phyloP scores from a whole-genome alignment of 2,113 vertebrate species.

The Psammodynastes pulverulentus region DNA sequence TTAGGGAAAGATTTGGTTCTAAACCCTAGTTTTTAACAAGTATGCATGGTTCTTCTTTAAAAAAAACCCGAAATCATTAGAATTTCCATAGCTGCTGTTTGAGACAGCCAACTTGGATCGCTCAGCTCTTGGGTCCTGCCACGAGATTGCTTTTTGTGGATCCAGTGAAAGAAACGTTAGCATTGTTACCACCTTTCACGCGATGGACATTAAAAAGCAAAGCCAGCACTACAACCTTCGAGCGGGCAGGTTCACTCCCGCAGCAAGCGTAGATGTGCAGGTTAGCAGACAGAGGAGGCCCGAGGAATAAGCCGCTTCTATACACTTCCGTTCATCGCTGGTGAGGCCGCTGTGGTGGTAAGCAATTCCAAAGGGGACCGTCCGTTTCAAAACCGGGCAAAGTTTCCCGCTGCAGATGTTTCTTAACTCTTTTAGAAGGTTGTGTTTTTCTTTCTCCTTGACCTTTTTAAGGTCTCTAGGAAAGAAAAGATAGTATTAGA shows the following conservation, averaged over 20 bases:
- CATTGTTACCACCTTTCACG: background rate
- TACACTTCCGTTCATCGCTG: conserved; percentile 81
- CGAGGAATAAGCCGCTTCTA: conserved; percentile 88
- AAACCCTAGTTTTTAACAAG: background rate
- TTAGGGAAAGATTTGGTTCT: background rate
- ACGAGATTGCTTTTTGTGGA: background rate
- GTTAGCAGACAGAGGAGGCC: conserved; percentile 88
- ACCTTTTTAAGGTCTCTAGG: conserved; percentile 76
- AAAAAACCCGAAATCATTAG: background rate
- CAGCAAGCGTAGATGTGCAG: conserved; percentile 94
- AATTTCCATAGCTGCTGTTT: background rate
- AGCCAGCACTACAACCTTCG: conserved; percentile 76
- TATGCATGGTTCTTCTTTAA: background rate
- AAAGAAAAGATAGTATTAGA: conserved; percentile 28
- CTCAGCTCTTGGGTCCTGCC: background rate
- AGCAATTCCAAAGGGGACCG: conserved; percentile 86
- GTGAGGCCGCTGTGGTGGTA: conserved; percentile 96
- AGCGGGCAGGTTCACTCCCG: conserved; percentile 93
- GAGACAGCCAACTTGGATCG: background rate
- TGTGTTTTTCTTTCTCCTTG: conserved; percentile 74
- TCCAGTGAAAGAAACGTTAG: background rate
- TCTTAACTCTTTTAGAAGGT: conserved; percentile 77
- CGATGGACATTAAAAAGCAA: background rate
- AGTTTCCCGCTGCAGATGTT: conserved; percentile 73
- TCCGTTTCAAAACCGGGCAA: conserved; percentile 83